Conservation (phyloP, 1,140 invertebrate genomes). For the Drosophila tristis region DNA sequence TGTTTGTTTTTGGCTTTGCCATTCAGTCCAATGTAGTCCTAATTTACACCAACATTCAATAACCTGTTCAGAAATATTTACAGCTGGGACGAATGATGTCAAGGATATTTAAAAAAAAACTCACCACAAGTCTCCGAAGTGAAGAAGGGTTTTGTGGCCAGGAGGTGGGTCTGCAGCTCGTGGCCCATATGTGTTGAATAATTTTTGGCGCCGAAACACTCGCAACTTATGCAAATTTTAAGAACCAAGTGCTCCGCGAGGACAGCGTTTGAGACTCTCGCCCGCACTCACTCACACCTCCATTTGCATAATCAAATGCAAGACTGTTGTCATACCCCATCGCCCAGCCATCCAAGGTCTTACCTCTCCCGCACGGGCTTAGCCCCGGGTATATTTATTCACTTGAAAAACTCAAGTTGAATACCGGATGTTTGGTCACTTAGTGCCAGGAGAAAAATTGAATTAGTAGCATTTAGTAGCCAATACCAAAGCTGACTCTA, state of each 20-base stretch:
- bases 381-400: slow-evolving; percentile 13
- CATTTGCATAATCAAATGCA: slow-evolving; percentile 79
- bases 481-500: too few relatives aligned
- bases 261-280: not conserved
- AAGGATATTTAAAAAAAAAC: too few relatives aligned
- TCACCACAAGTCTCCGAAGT: too few relatives aligned
- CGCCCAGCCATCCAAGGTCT: slow-evolving; percentile 4
- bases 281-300: not conserved
- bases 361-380: not conserved
- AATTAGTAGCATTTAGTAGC: too few relatives aligned
- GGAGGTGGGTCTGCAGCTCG: not conserved
- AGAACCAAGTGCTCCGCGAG: slow-evolving; percentile 62
- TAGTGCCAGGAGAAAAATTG: too few relatives aligned
- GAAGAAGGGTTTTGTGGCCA: too few relatives aligned
- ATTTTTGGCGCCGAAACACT: slow-evolving; percentile 50
- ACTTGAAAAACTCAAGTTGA: slow-evolving; percentile 3
- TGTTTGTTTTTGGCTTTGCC: too few relatives aligned
- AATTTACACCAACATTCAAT: too few relatives aligned
- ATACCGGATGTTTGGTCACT: too few relatives aligned
- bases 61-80: too few relatives aligned
- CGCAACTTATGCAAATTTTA: slow-evolving; percentile 75
- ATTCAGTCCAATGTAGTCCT: too few relatives aligned
- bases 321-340: slow-evolving; percentile 47
- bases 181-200: slow-evolving; percentile 66
- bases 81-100: too few relatives aligned